Percentiles rank a stretch among this genome's conserved stretches.
Evolutionary conservation across 1,140 invertebrate species (phyloP).

Genomic region (Maconellicoccus hirsutus): DNA sequence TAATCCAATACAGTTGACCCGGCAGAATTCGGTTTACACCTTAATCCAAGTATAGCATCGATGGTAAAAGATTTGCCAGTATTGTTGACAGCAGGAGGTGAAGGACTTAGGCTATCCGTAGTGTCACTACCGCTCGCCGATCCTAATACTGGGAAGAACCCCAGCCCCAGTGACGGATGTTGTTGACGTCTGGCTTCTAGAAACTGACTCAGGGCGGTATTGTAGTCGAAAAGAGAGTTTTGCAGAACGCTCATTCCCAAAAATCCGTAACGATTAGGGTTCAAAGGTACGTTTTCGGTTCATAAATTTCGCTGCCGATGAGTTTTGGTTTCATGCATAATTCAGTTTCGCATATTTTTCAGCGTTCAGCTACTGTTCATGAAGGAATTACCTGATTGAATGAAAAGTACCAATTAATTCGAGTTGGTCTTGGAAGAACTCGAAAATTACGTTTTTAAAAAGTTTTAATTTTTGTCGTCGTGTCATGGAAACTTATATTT

Average conservation of each 20-base stretch:
- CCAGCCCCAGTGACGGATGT: background rate
- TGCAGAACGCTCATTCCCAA: slow-evolving; percentile 26
- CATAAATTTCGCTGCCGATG: too few relatives aligned
- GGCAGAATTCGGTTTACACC: background rate
- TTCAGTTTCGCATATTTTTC: too few relatives aligned
- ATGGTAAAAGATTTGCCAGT: slow-evolving; percentile 58
- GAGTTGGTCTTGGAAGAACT: too few relatives aligned
- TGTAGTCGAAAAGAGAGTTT: slow-evolving; percentile 26
- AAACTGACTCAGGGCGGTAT: slow-evolving; percentile 24
- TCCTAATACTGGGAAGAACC: slow-evolving; percentile 18
- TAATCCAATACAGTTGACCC: background rate
- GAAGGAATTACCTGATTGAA: too few relatives aligned
- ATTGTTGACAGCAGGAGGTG: slow-evolving; percentile 25
- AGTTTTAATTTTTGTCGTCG: too few relatives aligned
- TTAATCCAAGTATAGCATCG: slow-evolving; percentile 62
- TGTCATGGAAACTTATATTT: too few relatives aligned
- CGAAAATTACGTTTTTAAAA: too few relatives aligned
- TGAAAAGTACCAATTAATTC: too few relatives aligned
- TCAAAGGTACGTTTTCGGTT: too few relatives aligned
- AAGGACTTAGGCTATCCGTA: slow-evolving; percentile 25
- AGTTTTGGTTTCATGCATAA: too few relatives aligned
- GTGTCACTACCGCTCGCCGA: slow-evolving; percentile 25
- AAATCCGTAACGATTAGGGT: background rate
- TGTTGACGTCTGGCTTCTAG: slow-evolving; percentile 24
- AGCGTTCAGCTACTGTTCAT: too few relatives aligned